phyloP scores from a whole-genome alignment of 2,888 invertebrate species.

The Caenorhabditis wallacei region DNA sequence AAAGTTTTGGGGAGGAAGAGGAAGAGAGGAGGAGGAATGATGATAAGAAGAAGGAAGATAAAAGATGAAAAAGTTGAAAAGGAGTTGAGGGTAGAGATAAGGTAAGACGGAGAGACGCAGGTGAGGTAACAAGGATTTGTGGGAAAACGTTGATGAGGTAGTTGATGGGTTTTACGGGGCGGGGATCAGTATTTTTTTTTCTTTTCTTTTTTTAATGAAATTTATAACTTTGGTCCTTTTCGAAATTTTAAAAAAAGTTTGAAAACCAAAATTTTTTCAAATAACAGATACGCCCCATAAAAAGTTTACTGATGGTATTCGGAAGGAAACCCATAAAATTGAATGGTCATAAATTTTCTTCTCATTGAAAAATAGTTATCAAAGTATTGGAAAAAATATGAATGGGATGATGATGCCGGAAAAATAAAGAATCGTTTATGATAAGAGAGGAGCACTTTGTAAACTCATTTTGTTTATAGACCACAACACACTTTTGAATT shows the following conservation, averaged over 20 bases:
- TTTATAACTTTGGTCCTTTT: too few species aligned
- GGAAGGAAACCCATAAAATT: conserved; percentile 1
- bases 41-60: conserved; percentile 26
- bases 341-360: too few species aligned
- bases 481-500: too few species aligned
- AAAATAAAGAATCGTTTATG: neutral
- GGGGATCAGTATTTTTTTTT: too few species aligned
- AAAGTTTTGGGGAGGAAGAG: conserved; percentile 8
- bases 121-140: neutral
- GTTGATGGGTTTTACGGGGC: neutral
- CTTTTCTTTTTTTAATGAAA: too few species aligned
- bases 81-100: neutral
- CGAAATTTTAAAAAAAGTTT: too few species aligned
- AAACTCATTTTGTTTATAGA: neutral
- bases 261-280: too few species aligned
- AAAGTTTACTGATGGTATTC: neutral
- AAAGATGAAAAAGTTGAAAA: conserved; percentile 55
- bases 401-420: neutral
- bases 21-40: neutral
- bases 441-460: neutral
- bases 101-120: conserved; percentile 9
- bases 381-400: too few species aligned
- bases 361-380: too few species aligned
- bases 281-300: too few species aligned
- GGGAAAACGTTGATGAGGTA: conserved; percentile 9